Conservation (phyloP, 2,113 vertebrate genomes). For the Ceyx margarethae region DNA sequence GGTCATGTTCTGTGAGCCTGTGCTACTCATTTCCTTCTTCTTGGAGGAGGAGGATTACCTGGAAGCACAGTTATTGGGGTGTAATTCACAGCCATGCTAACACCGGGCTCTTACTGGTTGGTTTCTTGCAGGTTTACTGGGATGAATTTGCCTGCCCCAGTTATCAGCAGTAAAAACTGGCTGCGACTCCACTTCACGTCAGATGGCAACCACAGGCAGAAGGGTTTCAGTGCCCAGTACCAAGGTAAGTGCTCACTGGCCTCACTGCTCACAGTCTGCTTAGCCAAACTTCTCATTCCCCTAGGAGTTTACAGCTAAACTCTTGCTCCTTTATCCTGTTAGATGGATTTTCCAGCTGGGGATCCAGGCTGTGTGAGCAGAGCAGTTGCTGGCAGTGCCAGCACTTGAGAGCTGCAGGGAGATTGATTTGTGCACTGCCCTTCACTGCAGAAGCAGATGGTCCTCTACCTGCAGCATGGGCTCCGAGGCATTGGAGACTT, state of each 20-base stretch:
- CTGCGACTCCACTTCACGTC: conserved; percentile 94
- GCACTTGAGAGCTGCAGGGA: background rate
- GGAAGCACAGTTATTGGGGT: background rate
- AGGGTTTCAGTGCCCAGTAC: conserved; percentile 96
- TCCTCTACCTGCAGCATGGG: rapidly evolving
- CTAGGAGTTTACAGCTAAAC: background rate
- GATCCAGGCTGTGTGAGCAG: background rate
- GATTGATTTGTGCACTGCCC: rapidly evolving
- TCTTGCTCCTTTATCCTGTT: background rate
- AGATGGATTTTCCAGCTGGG: background rate
- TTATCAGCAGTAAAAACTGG: conserved; percentile 99
- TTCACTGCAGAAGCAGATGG: background rate
- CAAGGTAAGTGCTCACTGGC: conserved; percentile 80
- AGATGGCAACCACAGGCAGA: conserved; percentile 93
- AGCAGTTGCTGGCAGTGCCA: background rate
- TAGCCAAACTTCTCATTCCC: too few species aligned
- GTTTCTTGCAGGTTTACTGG: conserved; percentile 88
- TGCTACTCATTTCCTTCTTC: rapidly evolving
- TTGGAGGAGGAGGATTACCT: rapidly evolving
- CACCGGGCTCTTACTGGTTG: background rate
- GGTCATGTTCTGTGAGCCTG: rapidly evolving
- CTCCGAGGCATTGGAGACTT: rapidly evolving
- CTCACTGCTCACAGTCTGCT: rapidly evolving
- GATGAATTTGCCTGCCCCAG: conserved; percentile 90
- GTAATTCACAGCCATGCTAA: rapidly evolving